Base-by-base conservation (phyloP, 2,797 vertebrate genomes). In the Sebastes itinus region DNA sequence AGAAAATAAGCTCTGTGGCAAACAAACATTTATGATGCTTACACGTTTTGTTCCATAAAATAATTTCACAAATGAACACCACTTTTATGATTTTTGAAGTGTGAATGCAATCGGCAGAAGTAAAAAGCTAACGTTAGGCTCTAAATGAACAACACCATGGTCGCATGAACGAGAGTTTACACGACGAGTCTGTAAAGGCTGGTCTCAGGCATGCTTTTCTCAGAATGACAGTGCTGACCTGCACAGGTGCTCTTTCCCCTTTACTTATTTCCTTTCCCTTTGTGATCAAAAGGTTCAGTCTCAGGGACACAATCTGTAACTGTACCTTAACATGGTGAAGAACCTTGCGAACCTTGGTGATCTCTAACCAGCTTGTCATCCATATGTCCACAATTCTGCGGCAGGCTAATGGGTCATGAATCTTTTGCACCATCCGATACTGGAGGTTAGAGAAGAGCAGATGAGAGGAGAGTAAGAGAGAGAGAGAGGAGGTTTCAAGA, bases 381-480 rank as follows among this genome's bases (percentile, higher is more conserved):
- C 42, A 16, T 23, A 62, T 66, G 58, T 60, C 16, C 16, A 42
- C 42, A 71, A 9, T 54, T 62, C 32, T 66, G 61, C 5, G 3
- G 25, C 25, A 46, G 33, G 11, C n/a, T 22, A 16, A 55, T 9
- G 28, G 28, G 35, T 78, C 56, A 54, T 60, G 30, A 5, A 6
- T 58, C 20, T 46, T 74, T 60, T 16, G 5, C 25, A 67, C 27
- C 49, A 42, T 63, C 18, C 32, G 55, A 9, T 60, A 9, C 14
- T n/a, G 30, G 22, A 80, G 65, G 32, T 63, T 46, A 80, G 67
- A 80, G 52, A 58, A 74, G 32, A 75, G 28, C 20, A 80, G 65
- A 27, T 66, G 42, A 80, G 61, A 80, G n/a, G n/a, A n/a, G 14
- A 33, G 33, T 75, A 7, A 30, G 32, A 42, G 13, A 42, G 38